Evolutionary conservation across 1,140 invertebrate genomes (phyloP), one percentile per base, ranked within the genome.

Genomic region (Caenorhabditis brenneri): DNA sequence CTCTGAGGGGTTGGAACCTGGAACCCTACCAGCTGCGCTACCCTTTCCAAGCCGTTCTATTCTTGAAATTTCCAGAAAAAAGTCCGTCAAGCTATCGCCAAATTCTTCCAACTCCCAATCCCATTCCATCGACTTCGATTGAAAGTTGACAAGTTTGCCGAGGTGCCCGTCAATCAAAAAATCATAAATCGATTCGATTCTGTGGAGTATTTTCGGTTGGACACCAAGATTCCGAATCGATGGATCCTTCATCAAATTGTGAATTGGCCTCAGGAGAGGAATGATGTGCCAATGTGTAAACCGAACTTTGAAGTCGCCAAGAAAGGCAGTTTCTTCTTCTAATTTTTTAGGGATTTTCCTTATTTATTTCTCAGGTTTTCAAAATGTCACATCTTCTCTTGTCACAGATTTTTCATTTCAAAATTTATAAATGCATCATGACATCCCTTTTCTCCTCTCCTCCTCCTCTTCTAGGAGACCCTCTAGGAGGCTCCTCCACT

Each of bases 161-260:
- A 55, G 27, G 53, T 55, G 0, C 7, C 53, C 10, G 9, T 55
- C 22, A 24, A 55, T n/a, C 53, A 65, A 65, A 36, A 19, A 65
- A 65, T 65, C 2, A 12, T 65, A 10, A 22, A 65, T 65, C 10
- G 31, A 19, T 65, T 65, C 31, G 58, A 65, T 10, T 2, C 29
- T 33, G 58, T 65, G 19, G 58, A 65, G 19, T 65, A 65, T 65
- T 65, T 65, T 65, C 58, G 58, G n/a, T 36, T 65, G 29, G 29
- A 65, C 10, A 65, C 58, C 10, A 33, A 19, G 36, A 16, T 16
- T n/a, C 22, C 22, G 9, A 65, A 65, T n/a, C 10, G 10, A 2
- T 65, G 58, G 58, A 65, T 65, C 36, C 19, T 65, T 19, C 58
- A 65, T n/a, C 58, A 65, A 65, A 65, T 65, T 36, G 58, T 65